Evolutionary conservation across 2,113 vertebrate genomes (phyloP).

Genomic region (Gyps fulvus): DNA sequence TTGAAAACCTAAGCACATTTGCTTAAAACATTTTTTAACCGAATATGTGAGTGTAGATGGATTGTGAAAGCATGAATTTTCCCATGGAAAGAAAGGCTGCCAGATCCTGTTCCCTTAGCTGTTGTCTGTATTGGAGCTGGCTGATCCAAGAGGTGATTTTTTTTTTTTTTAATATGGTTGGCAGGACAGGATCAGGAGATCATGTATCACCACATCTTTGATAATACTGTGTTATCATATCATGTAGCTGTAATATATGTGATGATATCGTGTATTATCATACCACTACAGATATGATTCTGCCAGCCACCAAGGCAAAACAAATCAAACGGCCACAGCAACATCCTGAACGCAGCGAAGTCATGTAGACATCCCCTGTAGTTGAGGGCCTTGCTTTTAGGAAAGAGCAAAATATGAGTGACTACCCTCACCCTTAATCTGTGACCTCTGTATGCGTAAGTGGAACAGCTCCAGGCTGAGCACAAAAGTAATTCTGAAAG

Average conservation of each 20-base stretch:
- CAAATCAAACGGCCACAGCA: neutral
- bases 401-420: neutral
- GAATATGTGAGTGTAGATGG: neutral
- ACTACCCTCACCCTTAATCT: neutral
- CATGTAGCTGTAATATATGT: neutral
- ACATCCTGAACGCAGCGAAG: neutral
- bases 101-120: neutral
- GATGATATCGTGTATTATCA: accelerated
- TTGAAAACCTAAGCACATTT: neutral
- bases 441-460: neutral
- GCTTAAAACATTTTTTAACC: neutral
- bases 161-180: neutral
- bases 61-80: neutral
- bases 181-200: neutral
- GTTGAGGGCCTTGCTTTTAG: neutral
- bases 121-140: neutral
- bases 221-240: neutral
- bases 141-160: neutral
- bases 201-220: neutral
- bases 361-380: neutral
- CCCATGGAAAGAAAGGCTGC: neutral
- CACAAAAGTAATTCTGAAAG: neutral
- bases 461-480: neutral
- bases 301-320: neutral
- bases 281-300: neutral